phyloP scores from a whole-genome alignment of 2,797 vertebrate species.

The Sebastes nivosus region DNA sequence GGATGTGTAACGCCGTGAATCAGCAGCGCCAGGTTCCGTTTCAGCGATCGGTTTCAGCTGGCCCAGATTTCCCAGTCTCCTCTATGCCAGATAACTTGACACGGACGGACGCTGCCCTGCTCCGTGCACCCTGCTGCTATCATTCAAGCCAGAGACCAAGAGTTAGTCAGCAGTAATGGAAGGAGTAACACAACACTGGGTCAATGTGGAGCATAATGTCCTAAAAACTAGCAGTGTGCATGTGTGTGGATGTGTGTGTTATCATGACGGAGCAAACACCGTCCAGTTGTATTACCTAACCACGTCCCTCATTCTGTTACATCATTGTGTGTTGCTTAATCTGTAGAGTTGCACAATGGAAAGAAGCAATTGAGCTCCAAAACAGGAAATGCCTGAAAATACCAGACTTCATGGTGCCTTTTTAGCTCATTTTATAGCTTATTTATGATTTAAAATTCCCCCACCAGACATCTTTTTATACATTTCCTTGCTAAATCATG shows the following conservation, averaged over 20 bases:
- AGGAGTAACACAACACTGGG: conserved; percentile 69
- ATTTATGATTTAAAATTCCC: not conserved
- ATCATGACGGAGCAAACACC: conserved; percentile 57
- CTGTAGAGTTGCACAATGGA: conserved; percentile 30
- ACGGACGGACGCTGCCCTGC: conserved; percentile 41
- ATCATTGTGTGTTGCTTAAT: conserved; percentile 49
- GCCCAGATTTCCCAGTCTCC: conserved; percentile 71
- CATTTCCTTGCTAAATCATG: not conserved
- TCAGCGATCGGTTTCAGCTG: conserved; percentile 77
- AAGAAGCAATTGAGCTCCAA: conserved; percentile 14
- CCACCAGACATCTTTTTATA: not conserved
- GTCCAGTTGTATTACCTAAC: conserved; percentile 52
- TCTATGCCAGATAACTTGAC: conserved; percentile 74
- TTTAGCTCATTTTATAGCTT: not conserved
- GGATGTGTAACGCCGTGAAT: conserved; percentile 58
- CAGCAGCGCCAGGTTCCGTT: conserved; percentile 62
- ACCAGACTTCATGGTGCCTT: not conserved
- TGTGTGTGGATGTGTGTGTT: conserved; percentile 8
- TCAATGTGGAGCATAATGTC: conserved; percentile 51
- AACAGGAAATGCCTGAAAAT: conserved; percentile 24
- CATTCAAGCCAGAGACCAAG: conserved; percentile 62
- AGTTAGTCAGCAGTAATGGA: conserved; percentile 80
- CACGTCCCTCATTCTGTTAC: conserved; percentile 47
- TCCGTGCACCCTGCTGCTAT: conserved; percentile 49
- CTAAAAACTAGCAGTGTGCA: conserved; percentile 29